phyloP scores from a whole-genome alignment of 2,797 vertebrate genomes.

The Poecile montanus region DNA sequence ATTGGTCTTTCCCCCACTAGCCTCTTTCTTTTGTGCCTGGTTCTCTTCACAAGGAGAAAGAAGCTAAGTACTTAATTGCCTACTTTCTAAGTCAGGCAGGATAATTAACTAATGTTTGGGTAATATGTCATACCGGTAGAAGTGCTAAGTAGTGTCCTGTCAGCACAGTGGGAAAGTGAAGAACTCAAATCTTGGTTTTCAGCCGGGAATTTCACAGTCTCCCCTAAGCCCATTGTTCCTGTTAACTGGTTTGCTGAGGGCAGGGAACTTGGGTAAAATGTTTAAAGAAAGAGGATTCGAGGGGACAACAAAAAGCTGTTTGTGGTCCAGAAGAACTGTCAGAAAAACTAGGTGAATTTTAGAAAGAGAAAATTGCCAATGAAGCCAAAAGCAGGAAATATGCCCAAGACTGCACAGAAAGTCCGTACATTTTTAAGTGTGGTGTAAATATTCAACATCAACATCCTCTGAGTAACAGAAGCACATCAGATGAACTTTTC shows the following conservation, averaged over 20 bases:
- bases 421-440: neutral
- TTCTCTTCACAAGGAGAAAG: neutral
- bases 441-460: neutral
- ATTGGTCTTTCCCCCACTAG: neutral
- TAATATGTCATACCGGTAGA: constrained; percentile 21
- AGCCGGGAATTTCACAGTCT: neutral
- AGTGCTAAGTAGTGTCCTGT: constrained; percentile 28
- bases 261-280: neutral
- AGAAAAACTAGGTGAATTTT: neutral
- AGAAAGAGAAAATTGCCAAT: neutral
- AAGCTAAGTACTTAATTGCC: constrained; percentile 9
- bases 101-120: constrained; percentile 54
- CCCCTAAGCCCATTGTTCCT: neutral
- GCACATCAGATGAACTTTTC: neutral
- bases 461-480: neutral
- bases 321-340: neutral
- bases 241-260: neutral
- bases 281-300: neutral
- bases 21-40: neutral
- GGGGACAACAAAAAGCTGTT: neutral
- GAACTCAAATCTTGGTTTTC: constrained; percentile 20
- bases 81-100: constrained; percentile 25
- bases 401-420: neutral
- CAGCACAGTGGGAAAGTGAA: constrained; percentile 46
- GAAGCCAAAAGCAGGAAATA: neutral